Percentiles rank a stretch among this genome's conserved stretches.
Conservation (phyloP, 2,113 vertebrate species). For the Nerophis ophidion region DNA sequence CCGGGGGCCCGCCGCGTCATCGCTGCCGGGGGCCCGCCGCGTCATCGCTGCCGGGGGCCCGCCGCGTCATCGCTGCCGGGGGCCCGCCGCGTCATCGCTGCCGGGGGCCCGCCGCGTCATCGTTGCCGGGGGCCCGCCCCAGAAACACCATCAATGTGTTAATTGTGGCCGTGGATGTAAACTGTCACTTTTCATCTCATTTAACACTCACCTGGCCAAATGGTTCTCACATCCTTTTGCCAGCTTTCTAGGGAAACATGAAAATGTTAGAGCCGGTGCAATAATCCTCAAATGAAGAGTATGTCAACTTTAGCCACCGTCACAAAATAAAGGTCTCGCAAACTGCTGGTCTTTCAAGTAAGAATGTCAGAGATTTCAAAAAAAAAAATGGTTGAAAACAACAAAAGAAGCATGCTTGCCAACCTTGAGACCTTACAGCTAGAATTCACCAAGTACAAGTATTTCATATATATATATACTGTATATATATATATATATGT, state of each 20-base stretch:
- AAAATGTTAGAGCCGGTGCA: constrained; percentile 67
- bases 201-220: constrained; percentile 86
- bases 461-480: too few species aligned
- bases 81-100: constrained; percentile 99
- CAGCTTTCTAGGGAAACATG: constrained; percentile 78
- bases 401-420: too few species aligned
- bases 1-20: constrained; percentile 98
- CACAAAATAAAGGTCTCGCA: too few species aligned
- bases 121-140: constrained; percentile 93
- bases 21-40: constrained; percentile 95
- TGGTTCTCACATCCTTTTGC: constrained; percentile 80
- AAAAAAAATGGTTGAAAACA: too few species aligned
- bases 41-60: too few species aligned
- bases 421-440: too few species aligned
- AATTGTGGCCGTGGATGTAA: constrained; percentile 99
- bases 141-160: constrained; percentile 99
- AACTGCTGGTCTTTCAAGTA: too few species aligned
- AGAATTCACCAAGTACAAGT: too few species aligned
- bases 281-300: too few species aligned
- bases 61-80: constrained; percentile 99
- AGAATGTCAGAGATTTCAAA: too few species aligned
- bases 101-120: constrained; percentile 98
- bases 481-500: too few species aligned
- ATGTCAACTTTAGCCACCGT: too few species aligned
- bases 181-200: constrained; percentile 99